Evolutionary conservation across 2,113 vertebrate species (phyloP), one percentile per base, ranked within the genome.

Genomic region (Vulpes ferrilata): DNA sequence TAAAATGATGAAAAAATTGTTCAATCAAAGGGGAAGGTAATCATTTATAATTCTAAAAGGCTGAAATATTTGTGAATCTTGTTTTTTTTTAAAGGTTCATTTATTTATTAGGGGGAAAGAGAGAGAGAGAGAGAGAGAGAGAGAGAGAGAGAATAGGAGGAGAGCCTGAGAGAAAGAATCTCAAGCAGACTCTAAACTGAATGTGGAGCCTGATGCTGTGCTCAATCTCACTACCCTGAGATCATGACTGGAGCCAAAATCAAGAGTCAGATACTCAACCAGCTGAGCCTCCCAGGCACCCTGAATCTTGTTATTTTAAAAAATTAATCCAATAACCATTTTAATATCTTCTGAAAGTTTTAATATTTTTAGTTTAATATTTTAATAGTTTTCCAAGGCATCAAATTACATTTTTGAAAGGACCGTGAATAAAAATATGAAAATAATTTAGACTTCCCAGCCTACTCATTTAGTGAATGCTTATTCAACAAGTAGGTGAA

Each of bases 1-100:
- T 78, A 81, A 94, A 95, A 94, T 86, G 76, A 92, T 67, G 19
- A 93, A 88, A 96, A 86, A 93, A 85, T 2, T 71, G 12, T 90
- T 78, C 15, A 53, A 64, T 82, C 60, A 83, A 96, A 94, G 64
- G 55, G 3, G 15, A 79, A 60, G 57, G 30, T 35, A 90, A 87
- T 65, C 91, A 90, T 78, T 95, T 81, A 88, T 2, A 87, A 51
- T 86, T 62, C 69, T 69, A 51, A 74, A 90, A 94, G 20, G 78
- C 62, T 32, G 3, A 62, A 79, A 43, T 62, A 92, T 92, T 71
- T 96, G 27, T 81, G 27, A 94, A 81, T 43, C 7, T 4, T 88
- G 9, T 25, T 74, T 51, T 38, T 32, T 69, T 69, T 69, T 4
- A 32, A 69, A 69, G 32, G 19, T 35, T 69, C 67, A 69, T 69